Conservation (phyloP, 2,888 invertebrate species). For the Fragum whitleyi region DNA sequence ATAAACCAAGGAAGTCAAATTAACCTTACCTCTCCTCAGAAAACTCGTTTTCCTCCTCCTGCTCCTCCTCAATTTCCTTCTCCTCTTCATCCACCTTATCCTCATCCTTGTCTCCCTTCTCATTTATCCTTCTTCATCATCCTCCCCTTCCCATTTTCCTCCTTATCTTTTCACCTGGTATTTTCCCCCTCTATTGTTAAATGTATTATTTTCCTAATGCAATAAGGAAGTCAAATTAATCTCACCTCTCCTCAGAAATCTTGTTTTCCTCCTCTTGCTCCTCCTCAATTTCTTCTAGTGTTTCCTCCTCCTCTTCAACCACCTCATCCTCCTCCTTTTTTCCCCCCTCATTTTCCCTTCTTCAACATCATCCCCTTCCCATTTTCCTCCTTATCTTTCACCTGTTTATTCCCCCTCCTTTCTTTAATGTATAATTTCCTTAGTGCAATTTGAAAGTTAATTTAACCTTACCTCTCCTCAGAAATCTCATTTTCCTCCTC, state of each 20-base stretch:
- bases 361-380: slow-evolving; percentile 65
- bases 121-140: too few species aligned
- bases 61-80: slow-evolving; percentile 34
- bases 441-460: too few species aligned
- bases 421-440: too few species aligned
- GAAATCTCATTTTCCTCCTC: too few species aligned
- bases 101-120: slow-evolving; percentile 55
- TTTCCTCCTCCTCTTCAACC: slow-evolving; percentile 68
- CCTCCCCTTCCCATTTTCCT: slow-evolving; percentile 69
- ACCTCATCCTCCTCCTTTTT: slow-evolving; percentile 44
- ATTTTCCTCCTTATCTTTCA: too few species aligned
- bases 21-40: slow-evolving; percentile 51
- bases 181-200: too few species aligned
- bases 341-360: slow-evolving; percentile 64
- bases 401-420: too few species aligned
- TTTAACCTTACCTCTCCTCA: slow-evolving; percentile 45
- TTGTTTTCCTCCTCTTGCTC: slow-evolving; percentile 65
- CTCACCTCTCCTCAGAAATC: too few species aligned
- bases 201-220: slow-evolving; percentile 32
- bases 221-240: slow-evolving; percentile 64
- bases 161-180: too few species aligned
- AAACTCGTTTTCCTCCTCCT: too few species aligned
- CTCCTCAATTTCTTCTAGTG: slow-evolving; percentile 60
- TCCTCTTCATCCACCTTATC: slow-evolving; percentile 40
- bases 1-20: too few species aligned